Percentiles rank a stretch among this genome's conserved stretches.
phyloP scores from a whole-genome alignment of 2,797 vertebrate genomes.

The Phrynocephalus forsythii region DNA sequence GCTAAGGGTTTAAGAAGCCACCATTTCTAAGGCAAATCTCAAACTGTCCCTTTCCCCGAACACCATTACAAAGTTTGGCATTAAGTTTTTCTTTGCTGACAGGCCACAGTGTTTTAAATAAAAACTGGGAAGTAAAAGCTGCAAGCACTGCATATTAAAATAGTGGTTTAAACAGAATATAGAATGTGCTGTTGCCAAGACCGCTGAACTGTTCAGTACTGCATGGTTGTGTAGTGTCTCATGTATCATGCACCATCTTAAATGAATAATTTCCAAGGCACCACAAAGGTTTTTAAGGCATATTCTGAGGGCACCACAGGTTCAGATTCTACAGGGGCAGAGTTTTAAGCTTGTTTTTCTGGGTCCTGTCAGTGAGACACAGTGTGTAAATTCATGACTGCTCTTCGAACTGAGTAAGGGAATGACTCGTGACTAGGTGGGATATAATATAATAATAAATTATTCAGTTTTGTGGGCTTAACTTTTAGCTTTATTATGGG shows the following conservation, averaged over 20 bases:
- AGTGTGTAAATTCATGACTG: constrained; percentile 5
- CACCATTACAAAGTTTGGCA: background rate
- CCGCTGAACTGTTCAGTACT: constrained; percentile 15
- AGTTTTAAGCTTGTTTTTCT: constrained; percentile 26
- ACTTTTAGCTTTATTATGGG: constrained; percentile 4
- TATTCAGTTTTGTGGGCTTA: constrained; percentile 23
- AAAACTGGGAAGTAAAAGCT: constrained; percentile 24
- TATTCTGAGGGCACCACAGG: constrained; percentile 31
- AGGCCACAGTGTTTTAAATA: constrained; percentile 27
- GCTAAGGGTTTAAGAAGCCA: constrained; percentile 4
- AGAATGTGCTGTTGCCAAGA: constrained; percentile 33
- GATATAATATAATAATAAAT: constrained; percentile 29
- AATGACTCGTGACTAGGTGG: constrained; percentile 20
- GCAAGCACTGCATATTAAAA: constrained; percentile 42
- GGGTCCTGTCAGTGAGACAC: constrained; percentile 30
- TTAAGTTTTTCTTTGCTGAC: constrained; percentile 40
- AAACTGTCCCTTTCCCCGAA: background rate
- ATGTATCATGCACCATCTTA: constrained; percentile 6
- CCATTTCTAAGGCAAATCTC: constrained; percentile 3
- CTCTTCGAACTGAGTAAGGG: constrained; percentile 32
- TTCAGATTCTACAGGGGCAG: constrained; percentile 25
- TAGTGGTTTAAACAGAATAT: constrained; percentile 39
- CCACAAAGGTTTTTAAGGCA: constrained; percentile 29
- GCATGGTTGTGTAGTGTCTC: constrained; percentile 15
- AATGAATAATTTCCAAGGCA: constrained; percentile 25